Evolutionary conservation across 2,797 vertebrate genomes (phyloP).

Genomic region (Sternarchorhynchus goeldii): DNA sequence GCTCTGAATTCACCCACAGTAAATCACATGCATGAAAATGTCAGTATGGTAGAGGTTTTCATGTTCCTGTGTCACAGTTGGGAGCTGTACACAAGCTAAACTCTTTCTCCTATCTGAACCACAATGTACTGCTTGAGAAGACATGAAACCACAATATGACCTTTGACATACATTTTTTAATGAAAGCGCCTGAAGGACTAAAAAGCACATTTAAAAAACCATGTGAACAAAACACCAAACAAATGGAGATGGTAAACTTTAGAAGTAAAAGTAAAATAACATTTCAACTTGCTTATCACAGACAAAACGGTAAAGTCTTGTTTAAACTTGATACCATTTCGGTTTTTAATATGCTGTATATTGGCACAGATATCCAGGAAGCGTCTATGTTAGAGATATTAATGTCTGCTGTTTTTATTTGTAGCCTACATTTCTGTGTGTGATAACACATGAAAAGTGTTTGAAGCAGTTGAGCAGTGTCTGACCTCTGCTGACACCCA

Average conservation of each 20-base stretch:
- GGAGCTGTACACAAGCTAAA: neutral
- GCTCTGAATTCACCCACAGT: slow-evolving; percentile 25
- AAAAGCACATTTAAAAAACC: neutral
- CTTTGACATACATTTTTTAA: neutral
- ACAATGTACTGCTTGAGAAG: neutral
- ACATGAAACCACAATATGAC: neutral
- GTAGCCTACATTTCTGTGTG: too few relatives aligned
- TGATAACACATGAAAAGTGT: too few relatives aligned
- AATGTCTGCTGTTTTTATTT: too few relatives aligned
- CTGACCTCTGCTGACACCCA: too few relatives aligned
- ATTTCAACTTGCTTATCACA: too few relatives aligned
- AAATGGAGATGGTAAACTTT: slow-evolving; percentile 25
- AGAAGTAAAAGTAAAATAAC: neutral
- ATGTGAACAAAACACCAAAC: neutral
- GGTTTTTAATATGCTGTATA: too few relatives aligned
- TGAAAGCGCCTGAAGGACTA: slow-evolving; percentile 1
- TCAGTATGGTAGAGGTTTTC: slow-evolving; percentile 15
- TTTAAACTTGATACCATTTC: too few relatives aligned
- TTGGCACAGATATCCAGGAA: too few relatives aligned
- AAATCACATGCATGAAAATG: slow-evolving; percentile 39
- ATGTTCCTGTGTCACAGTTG: slow-evolving; percentile 11
- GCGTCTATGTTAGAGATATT: too few relatives aligned
- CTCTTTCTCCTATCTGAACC: slow-evolving; percentile 25
- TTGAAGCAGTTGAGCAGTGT: too few relatives aligned
- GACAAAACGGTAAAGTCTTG: too few relatives aligned